Evolutionary conservation across 2,113 vertebrate genomes (phyloP), one percentile per base, ranked within the genome.

Genomic region (Heterocephalus glaber): DNA sequence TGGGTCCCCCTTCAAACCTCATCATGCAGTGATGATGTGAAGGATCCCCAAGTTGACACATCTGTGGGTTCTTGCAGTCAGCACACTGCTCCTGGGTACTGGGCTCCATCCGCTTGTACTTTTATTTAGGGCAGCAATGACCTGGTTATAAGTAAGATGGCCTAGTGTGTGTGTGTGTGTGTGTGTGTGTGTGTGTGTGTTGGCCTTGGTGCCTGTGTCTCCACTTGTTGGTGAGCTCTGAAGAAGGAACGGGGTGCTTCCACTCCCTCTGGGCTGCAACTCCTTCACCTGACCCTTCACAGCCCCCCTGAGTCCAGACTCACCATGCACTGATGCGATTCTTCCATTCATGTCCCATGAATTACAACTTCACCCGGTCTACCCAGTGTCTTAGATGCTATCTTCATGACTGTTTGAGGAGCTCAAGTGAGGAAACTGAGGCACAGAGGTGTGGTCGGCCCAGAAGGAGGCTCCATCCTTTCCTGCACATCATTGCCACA

Each of bases 21-120:
- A 26, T 49, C 26, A 14, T 30, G 28, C 20, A 4, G 44, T 49
- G 19, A 49, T 49, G 74, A 13, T 49, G 13, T 49, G 28, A 24
- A 30, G 5, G 28, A 33, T 33, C 54, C 58, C 10, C 6, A 2
- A 0, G 35, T 10, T 30, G 47, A 58, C 28, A 33, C 63, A 24
- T 0, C 22, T n/a, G 9, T 11, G 65, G 8, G 5, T n/a, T 30
- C 80, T 38, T 24, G 49, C 66, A 80, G 30, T 28, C 33, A 14
- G n/a, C 6, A 11, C 8, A 0, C 54, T 22, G 2, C 63, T 56
- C 79, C 72, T 35, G 47, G 7, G 5, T 1, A 2, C 1, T 38
- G 52, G 68, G 9, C 65, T 41, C 79, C 17, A 38, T 28, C 13
- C 49, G 80, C 19, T 1, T 2, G 19, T 2, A n/a, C 47, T 24